Evolutionary conservation across 2,113 vertebrate species (phyloP).

Genomic region (Monarcha castaneiventris): DNA sequence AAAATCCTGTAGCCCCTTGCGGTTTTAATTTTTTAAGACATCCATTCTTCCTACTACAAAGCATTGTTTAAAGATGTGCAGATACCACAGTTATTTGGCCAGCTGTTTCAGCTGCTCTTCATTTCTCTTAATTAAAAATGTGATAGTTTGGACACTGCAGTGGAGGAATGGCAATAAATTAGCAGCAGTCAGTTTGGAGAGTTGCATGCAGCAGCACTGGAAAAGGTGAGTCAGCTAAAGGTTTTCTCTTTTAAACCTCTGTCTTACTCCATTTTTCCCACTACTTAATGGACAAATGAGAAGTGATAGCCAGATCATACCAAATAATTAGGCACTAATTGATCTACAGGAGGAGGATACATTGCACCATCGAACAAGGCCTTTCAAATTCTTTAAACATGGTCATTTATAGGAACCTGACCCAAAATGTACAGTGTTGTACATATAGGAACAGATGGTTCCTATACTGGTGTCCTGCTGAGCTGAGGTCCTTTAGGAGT

Average conservation of each 20-base stretch:
- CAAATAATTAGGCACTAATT: not conserved
- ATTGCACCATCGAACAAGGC: not conserved
- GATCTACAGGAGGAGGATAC: not conserved
- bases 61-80: not conserved
- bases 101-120: not conserved
- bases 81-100: not conserved
- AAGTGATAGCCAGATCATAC: not conserved
- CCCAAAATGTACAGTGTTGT: not conserved
- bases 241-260: not conserved
- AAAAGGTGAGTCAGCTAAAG: not conserved
- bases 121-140: not conserved
- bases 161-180: not conserved
- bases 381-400: not conserved
- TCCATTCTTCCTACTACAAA: not conserved
- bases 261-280: not conserved
- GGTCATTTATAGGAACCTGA: not conserved
- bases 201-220: not conserved
- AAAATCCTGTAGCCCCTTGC: not conserved
- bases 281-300: not conserved
- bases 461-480: not conserved
- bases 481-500: not conserved
- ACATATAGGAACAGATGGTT: slow-evolving; percentile 29
- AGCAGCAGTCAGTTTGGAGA: not conserved
- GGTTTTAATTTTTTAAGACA: not conserved
- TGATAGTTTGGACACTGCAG: not conserved